Evolutionary conservation across 2,888 invertebrate genomes (phyloP).

Genomic region (Drosophila demipolita): DNA sequence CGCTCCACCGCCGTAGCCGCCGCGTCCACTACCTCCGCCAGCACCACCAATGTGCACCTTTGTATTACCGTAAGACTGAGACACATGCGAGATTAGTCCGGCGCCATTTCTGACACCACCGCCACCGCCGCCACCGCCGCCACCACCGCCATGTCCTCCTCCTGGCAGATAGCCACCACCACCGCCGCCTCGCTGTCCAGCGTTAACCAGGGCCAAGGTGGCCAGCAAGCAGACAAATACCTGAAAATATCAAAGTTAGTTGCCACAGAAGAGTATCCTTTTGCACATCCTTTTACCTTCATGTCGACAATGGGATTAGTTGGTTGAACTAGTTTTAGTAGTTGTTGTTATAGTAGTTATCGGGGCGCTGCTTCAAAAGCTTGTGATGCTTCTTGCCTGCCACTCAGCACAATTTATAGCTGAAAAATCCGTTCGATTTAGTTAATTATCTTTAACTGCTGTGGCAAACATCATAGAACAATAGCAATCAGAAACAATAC

Average conservation of each 20-base stretch:
- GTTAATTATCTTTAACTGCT: constrained; percentile 67
- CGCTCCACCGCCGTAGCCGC: constrained; percentile 22
- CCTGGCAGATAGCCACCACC: constrained; percentile 55
- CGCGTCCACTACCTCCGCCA: constrained; percentile 24
- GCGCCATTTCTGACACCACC: constrained; percentile 62
- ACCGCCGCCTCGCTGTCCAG: constrained; percentile 64
- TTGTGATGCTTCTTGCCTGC: constrained; percentile 63
- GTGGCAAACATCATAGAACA: constrained; percentile 20
- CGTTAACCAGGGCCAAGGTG: constrained; percentile 62
- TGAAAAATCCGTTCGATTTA: constrained; percentile 22
- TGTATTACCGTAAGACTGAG: constrained; percentile 62
- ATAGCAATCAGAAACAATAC: constrained; percentile 5
- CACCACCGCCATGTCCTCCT: constrained; percentile 51
- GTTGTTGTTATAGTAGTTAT: constrained; percentile 42
- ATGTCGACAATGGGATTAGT: constrained; percentile 31
- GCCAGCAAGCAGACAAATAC: constrained; percentile 71
- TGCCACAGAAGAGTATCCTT: neutral
- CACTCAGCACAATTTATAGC: constrained; percentile 66
- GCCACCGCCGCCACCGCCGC: constrained; percentile 44
- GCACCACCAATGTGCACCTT: constrained; percentile 60
- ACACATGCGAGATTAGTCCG: constrained; percentile 64
- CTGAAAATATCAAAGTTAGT: constrained; percentile 27
- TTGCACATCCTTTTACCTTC: constrained; percentile 48
- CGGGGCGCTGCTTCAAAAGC: constrained; percentile 56
- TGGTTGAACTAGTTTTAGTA: constrained; percentile 4